phyloP scores from a whole-genome alignment of 2,888 invertebrate genomes.

The Clistopyga incitator region DNA sequence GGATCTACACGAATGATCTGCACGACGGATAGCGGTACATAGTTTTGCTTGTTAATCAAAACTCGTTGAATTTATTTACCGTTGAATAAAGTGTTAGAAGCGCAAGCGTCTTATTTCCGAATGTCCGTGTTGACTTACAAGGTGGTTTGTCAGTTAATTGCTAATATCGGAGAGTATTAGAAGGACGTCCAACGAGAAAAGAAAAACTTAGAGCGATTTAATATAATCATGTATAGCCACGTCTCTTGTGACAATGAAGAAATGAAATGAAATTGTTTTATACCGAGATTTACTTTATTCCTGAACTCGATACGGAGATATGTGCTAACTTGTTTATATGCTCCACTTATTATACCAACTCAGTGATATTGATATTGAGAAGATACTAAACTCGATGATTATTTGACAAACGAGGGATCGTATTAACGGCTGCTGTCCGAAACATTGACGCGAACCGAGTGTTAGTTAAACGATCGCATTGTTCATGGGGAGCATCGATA shows the following conservation, averaged over 20 bases:
- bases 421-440: slow-evolving; percentile 66
- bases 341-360: slow-evolving; percentile 37
- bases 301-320: slow-evolving; percentile 51
- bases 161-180: slow-evolving; percentile 43
- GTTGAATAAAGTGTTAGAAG: slow-evolving; percentile 49
- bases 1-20: slow-evolving; percentile 12
- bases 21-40: slow-evolving; percentile 11
- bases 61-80: slow-evolving; percentile 25
- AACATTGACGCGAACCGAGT: slow-evolving; percentile 40
- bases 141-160: slow-evolving; percentile 8
- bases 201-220: slow-evolving; percentile 28
- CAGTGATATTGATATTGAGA: slow-evolving; percentile 59
- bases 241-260: slow-evolving; percentile 55
- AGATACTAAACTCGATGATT: slow-evolving; percentile 53
- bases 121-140: slow-evolving; percentile 23
- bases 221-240: slow-evolving; percentile 37
- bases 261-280: slow-evolving; percentile 57
- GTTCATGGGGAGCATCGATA: slow-evolving; percentile 49
- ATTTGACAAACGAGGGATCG: slow-evolving; percentile 61
- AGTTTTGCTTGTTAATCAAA: slow-evolving; percentile 39
- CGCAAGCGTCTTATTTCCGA: slow-evolving; percentile 23
- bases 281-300: slow-evolving; percentile 53
- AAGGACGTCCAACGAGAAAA: slow-evolving; percentile 29
- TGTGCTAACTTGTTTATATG: slow-evolving; percentile 42
- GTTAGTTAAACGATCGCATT: slow-evolving; percentile 39